phyloP scores from a whole-genome alignment of 2,797 vertebrate genomes.

The Steatocranus sp. region DNA sequence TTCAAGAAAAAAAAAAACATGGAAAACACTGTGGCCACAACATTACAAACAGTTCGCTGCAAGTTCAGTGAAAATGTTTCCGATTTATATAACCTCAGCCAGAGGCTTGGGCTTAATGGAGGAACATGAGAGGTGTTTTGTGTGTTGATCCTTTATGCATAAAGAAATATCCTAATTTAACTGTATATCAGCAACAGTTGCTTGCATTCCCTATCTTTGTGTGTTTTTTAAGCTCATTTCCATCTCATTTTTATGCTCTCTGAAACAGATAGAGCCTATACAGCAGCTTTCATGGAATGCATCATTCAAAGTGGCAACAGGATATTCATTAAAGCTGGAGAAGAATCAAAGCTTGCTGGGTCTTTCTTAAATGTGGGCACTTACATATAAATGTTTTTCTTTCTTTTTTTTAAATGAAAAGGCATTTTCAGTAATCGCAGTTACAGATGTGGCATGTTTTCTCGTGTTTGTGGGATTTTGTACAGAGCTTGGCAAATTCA shows the following conservation, averaged over 20 bases:
- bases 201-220: neutral
- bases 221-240: conserved; percentile 19
- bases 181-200: neutral
- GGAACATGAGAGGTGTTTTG: neutral
- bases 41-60: neutral
- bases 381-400: neutral
- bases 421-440: neutral
- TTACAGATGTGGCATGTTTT: conserved; percentile 14
- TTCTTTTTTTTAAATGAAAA: neutral
- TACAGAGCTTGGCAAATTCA: conserved; percentile 25
- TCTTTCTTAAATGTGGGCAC: conserved; percentile 3
- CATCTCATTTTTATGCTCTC: conserved; percentile 12
- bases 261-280: neutral
- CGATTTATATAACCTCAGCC: neutral
- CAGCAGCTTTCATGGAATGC: neutral
- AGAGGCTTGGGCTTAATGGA: neutral
- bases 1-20: neutral
- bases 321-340: conserved; percentile 4
- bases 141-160: neutral
- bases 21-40: neutral
- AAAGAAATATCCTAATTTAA: neutral
- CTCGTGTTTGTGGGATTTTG: conserved; percentile 17
- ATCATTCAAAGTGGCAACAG: conserved; percentile 14
- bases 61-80: neutral
- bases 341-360: neutral